Evolutionary conservation across 2,888 invertebrate genomes (phyloP), one percentile per base, ranked within the genome.

Genomic region (Zonitis immaculata): DNA sequence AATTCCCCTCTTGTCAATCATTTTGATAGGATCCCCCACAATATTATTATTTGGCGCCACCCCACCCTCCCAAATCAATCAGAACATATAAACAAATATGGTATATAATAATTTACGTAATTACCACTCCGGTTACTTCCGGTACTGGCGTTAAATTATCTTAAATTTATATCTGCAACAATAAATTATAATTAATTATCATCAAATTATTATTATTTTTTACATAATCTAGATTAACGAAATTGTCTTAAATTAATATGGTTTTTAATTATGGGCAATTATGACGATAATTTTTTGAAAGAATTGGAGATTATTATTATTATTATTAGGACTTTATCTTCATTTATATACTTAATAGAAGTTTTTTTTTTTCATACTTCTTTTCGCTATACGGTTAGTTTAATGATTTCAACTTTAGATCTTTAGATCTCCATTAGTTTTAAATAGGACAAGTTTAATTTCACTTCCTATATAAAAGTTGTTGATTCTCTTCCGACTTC

Each of bases 401-500:
- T n/a, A 35, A 18, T 16, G 20, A 39, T 39, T 18, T 6, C n/a
- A 39, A 18, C 9, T 39, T 4, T 5, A 18, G 18, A 39, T 39
- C 39, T 39, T 39, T 20, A 39, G 11, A 39, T 39, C 20, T 39
- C 20, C 20, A 20, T 39, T 20, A 39, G 20, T 18, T 18, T 39
- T 39, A 39, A 39, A 39, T 39, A 18, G 39, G 20, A 39, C 39
- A 39, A 39, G 39, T 39, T 39, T 39, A 20, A 39, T 39, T 39
- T 39, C 39, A 39, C 39, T 39, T 39, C 39, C 39, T 39, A 18
- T 39, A 18, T 20, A 39, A 39, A 39, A 39, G 39, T 39, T 20
- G 39, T n/a, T 20, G 39, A 39, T 39, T 39, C 39, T 39, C 39
- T 39, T 39, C 39, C 39, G 39, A 20, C 39, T 39, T 39, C 39